Conservation (phyloP, 37 sponge, comb jelly and placozoan genomes). For the Halisarca cf. caerulea region DNA sequence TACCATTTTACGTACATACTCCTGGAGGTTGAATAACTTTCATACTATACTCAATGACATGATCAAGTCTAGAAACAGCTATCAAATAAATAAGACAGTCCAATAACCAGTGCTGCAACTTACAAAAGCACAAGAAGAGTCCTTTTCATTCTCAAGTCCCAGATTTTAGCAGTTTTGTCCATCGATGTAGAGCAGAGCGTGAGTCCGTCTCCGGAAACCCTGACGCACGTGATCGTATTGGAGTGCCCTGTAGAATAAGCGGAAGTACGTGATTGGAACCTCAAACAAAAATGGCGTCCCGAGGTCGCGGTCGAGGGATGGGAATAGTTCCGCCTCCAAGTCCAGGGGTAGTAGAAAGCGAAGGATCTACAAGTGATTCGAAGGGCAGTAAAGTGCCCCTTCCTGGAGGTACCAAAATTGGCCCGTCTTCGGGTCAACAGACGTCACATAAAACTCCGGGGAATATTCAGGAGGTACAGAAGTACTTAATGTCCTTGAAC, state of each 20-base stretch:
- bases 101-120: too few relatives aligned
- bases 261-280: neutral
- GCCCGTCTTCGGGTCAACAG: neutral
- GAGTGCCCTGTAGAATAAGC: constrained; percentile 57
- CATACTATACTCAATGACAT: too few relatives aligned
- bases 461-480: neutral
- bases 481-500: constrained; percentile 22
- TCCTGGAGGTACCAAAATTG: neutral
- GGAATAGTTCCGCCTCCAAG: constrained; percentile 14
- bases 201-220: constrained; percentile 43
- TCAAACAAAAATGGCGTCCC: constrained; percentile 37
- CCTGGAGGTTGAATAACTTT: too few relatives aligned
- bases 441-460: neutral
- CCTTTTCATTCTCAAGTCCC: constrained; percentile 68
- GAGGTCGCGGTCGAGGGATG: constrained; percentile 52
- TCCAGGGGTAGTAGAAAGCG: neutral
- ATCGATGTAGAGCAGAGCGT: constrained; percentile 71
- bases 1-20: too few relatives aligned
- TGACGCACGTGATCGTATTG: constrained; percentile 68
- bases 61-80: too few relatives aligned
- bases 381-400: neutral
- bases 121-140: constrained; percentile 27
- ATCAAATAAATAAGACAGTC: too few relatives aligned
- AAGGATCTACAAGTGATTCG: neutral
- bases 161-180: constrained; percentile 63